A percentile compares a stretch with the other conserved stretches of the same genome.
Evolutionary conservation across 2,888 invertebrate species (phyloP).

Genomic region (Mayetiola destructor): DNA sequence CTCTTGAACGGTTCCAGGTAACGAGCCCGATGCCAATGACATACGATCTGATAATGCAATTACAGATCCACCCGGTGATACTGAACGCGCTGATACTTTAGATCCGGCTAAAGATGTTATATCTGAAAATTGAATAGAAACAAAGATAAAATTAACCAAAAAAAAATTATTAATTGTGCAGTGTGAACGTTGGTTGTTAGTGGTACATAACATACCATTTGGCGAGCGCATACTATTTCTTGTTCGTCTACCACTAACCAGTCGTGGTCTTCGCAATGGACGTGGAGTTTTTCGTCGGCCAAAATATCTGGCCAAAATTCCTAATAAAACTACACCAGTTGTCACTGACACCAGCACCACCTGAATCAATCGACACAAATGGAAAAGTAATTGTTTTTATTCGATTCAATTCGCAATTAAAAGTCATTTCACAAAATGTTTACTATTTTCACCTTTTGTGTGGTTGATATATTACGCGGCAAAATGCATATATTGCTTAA

Average conservation of each 20-base stretch:
- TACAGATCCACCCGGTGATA: constrained; percentile 43
- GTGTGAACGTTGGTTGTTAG: not conserved
- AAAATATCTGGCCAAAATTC: constrained; percentile 65
- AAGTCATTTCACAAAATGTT: not conserved
- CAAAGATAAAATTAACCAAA: constrained; percentile 13
- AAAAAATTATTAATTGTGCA: constrained; percentile 15
- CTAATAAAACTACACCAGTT: constrained; percentile 65
- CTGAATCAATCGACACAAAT: constrained; percentile 21
- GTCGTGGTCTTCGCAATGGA: constrained; percentile 42
- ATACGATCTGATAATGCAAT: constrained; percentile 48
- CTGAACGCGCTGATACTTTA: constrained; percentile 44
- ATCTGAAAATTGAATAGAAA: constrained; percentile 27
- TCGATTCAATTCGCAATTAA: not conserved
- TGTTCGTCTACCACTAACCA: constrained; percentile 41
- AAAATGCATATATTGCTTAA: not conserved
- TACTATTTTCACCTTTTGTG: not conserved
- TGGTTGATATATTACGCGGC: not conserved
- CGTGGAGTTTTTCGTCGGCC: constrained; percentile 53
- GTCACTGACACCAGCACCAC: constrained; percentile 36
- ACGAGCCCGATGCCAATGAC: constrained; percentile 53
- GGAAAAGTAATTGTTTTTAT: not conserved
- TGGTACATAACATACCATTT: constrained; percentile 39
- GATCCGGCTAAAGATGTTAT: constrained; percentile 51
- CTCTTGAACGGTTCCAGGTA: constrained; percentile 44
- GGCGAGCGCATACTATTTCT: constrained; percentile 50